Evolutionary conservation across 2,113 vertebrate genomes (phyloP).

Genomic region (Corythoichthys intestinalis): DNA sequence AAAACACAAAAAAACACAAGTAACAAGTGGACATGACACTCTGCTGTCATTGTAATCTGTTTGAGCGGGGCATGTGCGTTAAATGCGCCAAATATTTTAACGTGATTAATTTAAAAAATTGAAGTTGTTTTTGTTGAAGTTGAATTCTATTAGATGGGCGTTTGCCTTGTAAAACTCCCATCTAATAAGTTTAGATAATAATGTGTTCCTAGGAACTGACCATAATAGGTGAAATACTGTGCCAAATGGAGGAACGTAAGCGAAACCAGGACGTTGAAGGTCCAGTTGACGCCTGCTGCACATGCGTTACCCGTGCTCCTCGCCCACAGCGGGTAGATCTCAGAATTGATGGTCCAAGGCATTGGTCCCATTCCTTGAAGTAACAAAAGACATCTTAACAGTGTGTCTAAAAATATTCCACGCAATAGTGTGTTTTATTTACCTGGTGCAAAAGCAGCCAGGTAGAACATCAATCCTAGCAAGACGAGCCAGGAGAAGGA

Average conservation of each 20-base stretch:
- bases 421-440: slow-evolving; percentile 1
- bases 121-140: no score
- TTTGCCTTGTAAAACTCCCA: no score
- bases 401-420: neutral
- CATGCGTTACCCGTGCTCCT: slow-evolving; percentile 96
- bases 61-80: no score
- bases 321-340: slow-evolving; percentile 98
- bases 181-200: no score
- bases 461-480: slow-evolving; percentile 87
- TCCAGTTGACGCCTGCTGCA: slow-evolving; percentile 94
- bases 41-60: no score
- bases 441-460: slow-evolving; percentile 94
- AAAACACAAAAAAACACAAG: no score
- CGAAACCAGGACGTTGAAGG: slow-evolving; percentile 92
- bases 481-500: slow-evolving; percentile 90
- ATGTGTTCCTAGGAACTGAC: slow-evolving; percentile 61
- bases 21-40: no score
- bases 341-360: slow-evolving; percentile 98
- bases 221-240: slow-evolving; percentile 93
- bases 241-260: slow-evolving; percentile 93
- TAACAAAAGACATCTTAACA: neutral
- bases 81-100: no score
- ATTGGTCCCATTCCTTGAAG: slow-evolving; percentile 90
- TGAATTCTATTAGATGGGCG: no score
- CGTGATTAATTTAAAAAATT: no score